Evolutionary conservation across 1,140 invertebrate genomes (phyloP).

Genomic region (Neelides sp.): DNA sequence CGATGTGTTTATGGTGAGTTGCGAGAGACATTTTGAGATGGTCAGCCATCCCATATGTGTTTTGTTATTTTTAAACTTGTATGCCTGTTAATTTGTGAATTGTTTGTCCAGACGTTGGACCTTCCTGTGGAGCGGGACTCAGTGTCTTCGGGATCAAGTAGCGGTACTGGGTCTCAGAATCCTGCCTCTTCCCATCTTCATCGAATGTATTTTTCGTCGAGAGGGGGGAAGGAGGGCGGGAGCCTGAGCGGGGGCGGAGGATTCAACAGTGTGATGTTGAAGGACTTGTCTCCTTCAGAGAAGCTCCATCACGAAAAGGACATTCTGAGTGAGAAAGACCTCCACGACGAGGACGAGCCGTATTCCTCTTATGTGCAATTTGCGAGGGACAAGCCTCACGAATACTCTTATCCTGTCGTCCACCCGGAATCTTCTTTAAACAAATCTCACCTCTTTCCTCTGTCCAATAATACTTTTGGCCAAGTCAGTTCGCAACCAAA

Average conservation of each 20-base stretch:
- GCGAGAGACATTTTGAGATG: neutral
- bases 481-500: constrained; percentile 23
- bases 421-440: constrained; percentile 17
- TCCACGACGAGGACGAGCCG: constrained; percentile 39
- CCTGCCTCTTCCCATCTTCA: constrained; percentile 37
- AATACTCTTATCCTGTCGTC: constrained; percentile 34
- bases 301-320: constrained; percentile 28
- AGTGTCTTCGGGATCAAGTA: constrained; percentile 50
- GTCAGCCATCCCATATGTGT: neutral
- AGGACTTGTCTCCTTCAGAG: constrained; percentile 34
- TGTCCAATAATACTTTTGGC: constrained; percentile 17
- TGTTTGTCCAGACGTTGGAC: constrained; percentile 52
- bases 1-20: constrained; percentile 69
- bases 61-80: constrained; percentile 18
- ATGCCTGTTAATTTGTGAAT: constrained; percentile 16
- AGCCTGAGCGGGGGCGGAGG: constrained; percentile 11
- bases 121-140: constrained; percentile 61
- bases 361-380: constrained; percentile 73
- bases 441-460: constrained; percentile 8
- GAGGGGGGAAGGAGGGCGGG: constrained; percentile 24
- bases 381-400: constrained; percentile 43
- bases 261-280: constrained; percentile 33
- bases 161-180: constrained; percentile 37
- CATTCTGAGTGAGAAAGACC: constrained; percentile 28
- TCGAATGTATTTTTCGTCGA: constrained; percentile 40